Evolutionary conservation across 2,888 invertebrate species (phyloP).

Genomic region (Sarcophaga carnaria): DNA sequence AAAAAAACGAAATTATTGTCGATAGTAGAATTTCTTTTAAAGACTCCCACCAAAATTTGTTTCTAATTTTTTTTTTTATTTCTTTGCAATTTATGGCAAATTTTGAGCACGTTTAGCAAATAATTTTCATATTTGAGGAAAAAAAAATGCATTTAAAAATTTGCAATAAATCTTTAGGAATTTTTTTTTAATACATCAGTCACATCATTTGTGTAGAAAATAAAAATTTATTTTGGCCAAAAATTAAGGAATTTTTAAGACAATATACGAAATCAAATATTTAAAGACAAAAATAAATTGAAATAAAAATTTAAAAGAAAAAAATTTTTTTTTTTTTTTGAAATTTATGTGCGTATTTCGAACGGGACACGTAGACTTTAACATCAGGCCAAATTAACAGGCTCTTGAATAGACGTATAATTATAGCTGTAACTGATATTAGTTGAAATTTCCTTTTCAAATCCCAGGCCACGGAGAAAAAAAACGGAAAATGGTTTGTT

Average conservation of each 20-base stretch:
- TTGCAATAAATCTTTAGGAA: not conserved
- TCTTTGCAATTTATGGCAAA: not conserved
- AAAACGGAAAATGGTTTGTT: too few species aligned
- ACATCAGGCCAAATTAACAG: too few species aligned
- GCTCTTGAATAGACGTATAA: too few species aligned
- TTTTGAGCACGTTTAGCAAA: not conserved
- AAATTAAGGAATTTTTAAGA: not conserved
- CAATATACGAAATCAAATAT: not conserved
- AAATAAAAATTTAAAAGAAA: too few species aligned
- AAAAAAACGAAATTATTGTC: too few species aligned
- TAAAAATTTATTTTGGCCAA: not conserved
- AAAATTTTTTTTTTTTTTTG: too few species aligned
- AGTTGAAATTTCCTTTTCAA: too few species aligned
- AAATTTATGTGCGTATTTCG: too few species aligned
- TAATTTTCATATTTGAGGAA: not conserved
- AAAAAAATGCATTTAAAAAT: not conserved
- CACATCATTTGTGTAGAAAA: not conserved
- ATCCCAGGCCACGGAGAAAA: too few species aligned
- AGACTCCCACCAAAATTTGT: not conserved
- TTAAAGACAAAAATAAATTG: not conserved
- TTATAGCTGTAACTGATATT: too few species aligned
- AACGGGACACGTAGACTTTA: too few species aligned
- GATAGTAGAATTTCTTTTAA: too few species aligned
- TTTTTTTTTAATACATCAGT: not conserved
- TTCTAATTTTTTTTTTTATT: not conserved